Evolutionary conservation across 1,140 invertebrate species (phyloP).

Genomic region (Camponotus pennsylvanicus): DNA sequence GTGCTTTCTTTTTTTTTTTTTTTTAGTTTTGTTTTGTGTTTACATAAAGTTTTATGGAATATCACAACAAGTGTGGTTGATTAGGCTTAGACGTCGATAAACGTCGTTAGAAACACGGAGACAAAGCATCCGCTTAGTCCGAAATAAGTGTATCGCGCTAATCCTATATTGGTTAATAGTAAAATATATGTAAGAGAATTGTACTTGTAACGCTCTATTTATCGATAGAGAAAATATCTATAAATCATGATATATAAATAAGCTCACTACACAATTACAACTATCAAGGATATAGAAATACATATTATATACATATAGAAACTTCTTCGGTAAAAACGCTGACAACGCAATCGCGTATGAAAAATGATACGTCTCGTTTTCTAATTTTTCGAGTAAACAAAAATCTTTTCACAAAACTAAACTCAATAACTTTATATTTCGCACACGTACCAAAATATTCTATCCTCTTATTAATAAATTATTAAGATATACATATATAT

Average conservation of each 20-base stretch:
- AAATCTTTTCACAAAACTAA: slow-evolving; percentile 52
- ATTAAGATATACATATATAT: slow-evolving; percentile 57
- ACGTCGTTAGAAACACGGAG: slow-evolving; percentile 58
- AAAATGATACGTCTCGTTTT: slow-evolving; percentile 46
- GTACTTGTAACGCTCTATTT: slow-evolving; percentile 50
- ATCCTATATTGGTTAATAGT: slow-evolving; percentile 59
- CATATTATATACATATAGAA: slow-evolving; percentile 67
- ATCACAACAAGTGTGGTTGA: slow-evolving; percentile 69
- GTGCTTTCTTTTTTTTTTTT: slow-evolving; percentile 39
- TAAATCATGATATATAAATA: slow-evolving; percentile 72
- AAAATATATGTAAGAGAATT: slow-evolving; percentile 69
- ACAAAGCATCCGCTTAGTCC: slow-evolving; percentile 27
- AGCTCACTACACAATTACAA: slow-evolving; percentile 64
- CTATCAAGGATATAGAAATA: slow-evolving; percentile 60
- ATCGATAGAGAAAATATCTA: slow-evolving; percentile 62
- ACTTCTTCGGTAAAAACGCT: slow-evolving; percentile 54
- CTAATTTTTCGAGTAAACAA: slow-evolving; percentile 38
- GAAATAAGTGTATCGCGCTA: slow-evolving; percentile 56
- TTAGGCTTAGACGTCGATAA: slow-evolving; percentile 69
- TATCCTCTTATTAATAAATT: slow-evolving; percentile 61
- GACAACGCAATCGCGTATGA: slow-evolving; percentile 52
- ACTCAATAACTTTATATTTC: slow-evolving; percentile 62
- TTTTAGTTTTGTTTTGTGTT: slow-evolving; percentile 31
- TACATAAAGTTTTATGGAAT: slow-evolving; percentile 65
- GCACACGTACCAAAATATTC: slow-evolving; percentile 65